These are phyloP conservation scores for Chionomys nivalis DNA, from an alignment of 2,113 vertebrate species.

Conservation along the genomic window DNA sequence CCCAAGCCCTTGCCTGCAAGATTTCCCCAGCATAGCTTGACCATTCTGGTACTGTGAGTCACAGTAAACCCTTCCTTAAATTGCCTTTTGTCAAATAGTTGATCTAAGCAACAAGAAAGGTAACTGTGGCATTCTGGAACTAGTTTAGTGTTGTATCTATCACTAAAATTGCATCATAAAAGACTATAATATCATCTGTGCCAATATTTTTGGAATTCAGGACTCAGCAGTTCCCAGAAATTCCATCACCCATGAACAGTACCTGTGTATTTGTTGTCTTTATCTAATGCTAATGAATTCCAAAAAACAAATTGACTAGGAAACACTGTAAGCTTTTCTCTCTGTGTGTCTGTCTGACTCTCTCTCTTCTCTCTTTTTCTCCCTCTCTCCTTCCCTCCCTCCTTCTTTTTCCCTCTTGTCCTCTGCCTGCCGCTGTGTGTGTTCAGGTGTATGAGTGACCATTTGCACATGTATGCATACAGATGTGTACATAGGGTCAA, in stretches of 20 bases:
- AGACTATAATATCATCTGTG: conserved; percentile 29
- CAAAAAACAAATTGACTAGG: neutral
- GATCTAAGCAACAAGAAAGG: neutral
- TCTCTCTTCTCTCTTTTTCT: neutral
- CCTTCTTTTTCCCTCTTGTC: too few relatives aligned
- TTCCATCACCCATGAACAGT: neutral
- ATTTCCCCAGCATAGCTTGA: neutral
- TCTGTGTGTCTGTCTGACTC: neutral
- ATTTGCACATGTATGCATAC: neutral
- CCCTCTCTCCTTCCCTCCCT: too few relatives aligned
- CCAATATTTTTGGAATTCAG: neutral
- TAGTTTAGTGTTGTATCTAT: neutral
- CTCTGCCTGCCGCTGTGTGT: neutral
- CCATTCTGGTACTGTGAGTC: neutral
- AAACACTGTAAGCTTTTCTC: neutral
- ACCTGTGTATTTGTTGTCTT: neutral
- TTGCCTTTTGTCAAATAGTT: neutral
- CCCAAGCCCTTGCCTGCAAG: neutral
- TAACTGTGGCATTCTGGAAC: neutral
- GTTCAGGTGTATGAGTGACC: neutral
- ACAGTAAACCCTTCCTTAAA: neutral
- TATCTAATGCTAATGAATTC: neutral
- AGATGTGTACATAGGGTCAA: neutral
- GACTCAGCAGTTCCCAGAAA: neutral
- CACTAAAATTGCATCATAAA: neutral